Percentiles rank a stretch among this genome's conserved stretches.
Conservation (phyloP, 2,797 vertebrate species). For the Tympanoctomys barrerae region DNA sequence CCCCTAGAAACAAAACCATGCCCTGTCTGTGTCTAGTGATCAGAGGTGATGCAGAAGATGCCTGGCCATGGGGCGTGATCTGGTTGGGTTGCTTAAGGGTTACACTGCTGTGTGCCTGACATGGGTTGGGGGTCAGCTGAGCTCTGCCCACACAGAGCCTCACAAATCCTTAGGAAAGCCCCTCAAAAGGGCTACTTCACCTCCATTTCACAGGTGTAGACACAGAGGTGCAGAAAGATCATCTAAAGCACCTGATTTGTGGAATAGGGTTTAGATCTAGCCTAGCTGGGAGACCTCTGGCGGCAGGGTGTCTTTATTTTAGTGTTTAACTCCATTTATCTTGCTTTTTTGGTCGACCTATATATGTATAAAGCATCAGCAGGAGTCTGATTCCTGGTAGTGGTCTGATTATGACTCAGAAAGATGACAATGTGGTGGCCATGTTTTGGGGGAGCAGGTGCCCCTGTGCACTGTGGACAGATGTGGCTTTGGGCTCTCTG, state of each 20-base stretch:
- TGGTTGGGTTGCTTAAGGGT: background rate
- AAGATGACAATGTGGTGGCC: background rate
- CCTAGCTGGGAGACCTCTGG: background rate
- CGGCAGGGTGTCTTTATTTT: background rate
- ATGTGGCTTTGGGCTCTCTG: background rate
- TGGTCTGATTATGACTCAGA: background rate
- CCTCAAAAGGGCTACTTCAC: accelerated
- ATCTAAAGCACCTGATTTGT: background rate
- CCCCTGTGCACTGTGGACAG: background rate
- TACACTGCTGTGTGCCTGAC: background rate
- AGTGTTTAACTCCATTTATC: background rate
- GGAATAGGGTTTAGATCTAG: background rate
- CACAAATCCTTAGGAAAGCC: background rate
- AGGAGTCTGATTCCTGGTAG: background rate
- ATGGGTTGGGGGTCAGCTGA: accelerated
- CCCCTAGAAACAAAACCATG: background rate
- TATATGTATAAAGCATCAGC: background rate
- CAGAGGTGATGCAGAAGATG: background rate
- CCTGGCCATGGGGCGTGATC: background rate
- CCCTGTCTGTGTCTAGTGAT: too few relatives aligned
- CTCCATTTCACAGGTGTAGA: background rate
- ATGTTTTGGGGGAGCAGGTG: background rate
- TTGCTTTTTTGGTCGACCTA: background rate
- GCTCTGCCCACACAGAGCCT: accelerated
- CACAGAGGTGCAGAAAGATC: background rate